Conservation (phyloP, 2,888 invertebrate genomes). For the Octonoba sinensis region DNA sequence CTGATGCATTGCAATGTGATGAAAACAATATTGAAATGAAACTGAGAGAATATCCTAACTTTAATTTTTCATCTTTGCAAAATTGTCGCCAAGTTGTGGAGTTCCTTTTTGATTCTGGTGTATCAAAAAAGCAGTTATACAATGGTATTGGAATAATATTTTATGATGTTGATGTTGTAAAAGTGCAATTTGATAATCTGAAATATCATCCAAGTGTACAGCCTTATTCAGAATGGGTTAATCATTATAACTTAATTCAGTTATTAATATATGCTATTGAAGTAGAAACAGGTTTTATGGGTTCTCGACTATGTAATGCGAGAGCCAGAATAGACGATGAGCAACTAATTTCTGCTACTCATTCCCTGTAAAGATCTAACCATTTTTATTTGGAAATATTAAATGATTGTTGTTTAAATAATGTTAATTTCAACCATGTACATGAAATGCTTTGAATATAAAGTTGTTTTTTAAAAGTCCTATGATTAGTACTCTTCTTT, state of each 20-base stretch:
- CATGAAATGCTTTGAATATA: too few relatives aligned
- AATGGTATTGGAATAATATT: conserved; percentile 35
- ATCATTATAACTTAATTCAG: conserved; percentile 41
- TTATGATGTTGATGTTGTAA: conserved; percentile 31
- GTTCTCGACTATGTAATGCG: neutral
- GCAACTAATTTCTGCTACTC: neutral
- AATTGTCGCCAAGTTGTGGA: conserved; percentile 28
- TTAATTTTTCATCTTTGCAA: conserved; percentile 2
- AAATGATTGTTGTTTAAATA: too few relatives aligned
- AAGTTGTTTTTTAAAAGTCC: too few relatives aligned
- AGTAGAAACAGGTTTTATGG: conserved; percentile 6
- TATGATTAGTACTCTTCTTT: too few relatives aligned
- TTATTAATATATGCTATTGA: conserved; percentile 44
- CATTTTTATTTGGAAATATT: neutral
- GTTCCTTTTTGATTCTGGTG: conserved; percentile 29
- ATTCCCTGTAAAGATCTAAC: neutral
- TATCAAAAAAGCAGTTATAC: conserved; percentile 33
- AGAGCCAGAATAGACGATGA: conserved; percentile 1
- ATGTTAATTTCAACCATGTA: too few relatives aligned
- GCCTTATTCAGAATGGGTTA: conserved; percentile 31
- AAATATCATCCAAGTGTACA: conserved; percentile 8
- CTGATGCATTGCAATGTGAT: neutral
- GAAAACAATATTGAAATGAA: conserved; percentile 3
- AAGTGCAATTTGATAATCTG: conserved; percentile 16
- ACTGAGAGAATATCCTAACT: conserved; percentile 9